Evolutionary conservation across 2,888 invertebrate genomes (phyloP).

Genomic region (Caenorhabditis panamensis): DNA sequence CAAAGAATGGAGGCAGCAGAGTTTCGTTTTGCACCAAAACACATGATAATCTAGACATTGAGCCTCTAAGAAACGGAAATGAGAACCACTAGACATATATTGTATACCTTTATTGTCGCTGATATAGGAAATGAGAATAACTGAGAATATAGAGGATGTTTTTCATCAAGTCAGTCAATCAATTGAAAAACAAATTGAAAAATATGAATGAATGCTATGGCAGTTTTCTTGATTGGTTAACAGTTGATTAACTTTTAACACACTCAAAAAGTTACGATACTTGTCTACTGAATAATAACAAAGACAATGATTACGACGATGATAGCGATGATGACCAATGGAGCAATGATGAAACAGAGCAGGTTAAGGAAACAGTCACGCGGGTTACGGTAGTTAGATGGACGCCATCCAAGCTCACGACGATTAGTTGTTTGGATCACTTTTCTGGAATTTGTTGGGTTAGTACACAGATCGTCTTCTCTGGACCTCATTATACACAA

Average conservation of each 20-base stretch:
- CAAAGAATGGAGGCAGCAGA: constrained; percentile 21
- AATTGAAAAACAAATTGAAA: no score
- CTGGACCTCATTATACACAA: constrained; percentile 49
- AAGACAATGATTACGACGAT: constrained; percentile 70
- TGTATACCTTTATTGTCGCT: no score
- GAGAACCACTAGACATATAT: no score
- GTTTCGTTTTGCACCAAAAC: no score
- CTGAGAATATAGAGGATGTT: neutral
- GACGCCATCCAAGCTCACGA: constrained; percentile 49
- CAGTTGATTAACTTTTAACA: neutral
- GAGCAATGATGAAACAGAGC: constrained; percentile 68
- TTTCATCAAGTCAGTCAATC: constrained; percentile 15
- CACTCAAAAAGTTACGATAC: neutral
- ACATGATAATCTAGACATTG: no score
- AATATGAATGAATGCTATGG: constrained; percentile 30
- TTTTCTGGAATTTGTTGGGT: constrained; percentile 27
- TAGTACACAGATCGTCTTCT: neutral
- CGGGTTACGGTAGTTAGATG: constrained; percentile 62
- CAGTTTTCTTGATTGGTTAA: constrained; percentile 14
- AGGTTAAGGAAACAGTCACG: constrained; percentile 70
- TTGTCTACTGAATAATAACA: constrained; percentile 58
- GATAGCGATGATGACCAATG: constrained; percentile 67
- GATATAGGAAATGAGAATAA: neutral
- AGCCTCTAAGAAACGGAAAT: neutral
- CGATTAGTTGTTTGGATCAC: constrained; percentile 7